Conservation (phyloP, 2,888 invertebrate genomes). For the Stictocephala bisonia region DNA sequence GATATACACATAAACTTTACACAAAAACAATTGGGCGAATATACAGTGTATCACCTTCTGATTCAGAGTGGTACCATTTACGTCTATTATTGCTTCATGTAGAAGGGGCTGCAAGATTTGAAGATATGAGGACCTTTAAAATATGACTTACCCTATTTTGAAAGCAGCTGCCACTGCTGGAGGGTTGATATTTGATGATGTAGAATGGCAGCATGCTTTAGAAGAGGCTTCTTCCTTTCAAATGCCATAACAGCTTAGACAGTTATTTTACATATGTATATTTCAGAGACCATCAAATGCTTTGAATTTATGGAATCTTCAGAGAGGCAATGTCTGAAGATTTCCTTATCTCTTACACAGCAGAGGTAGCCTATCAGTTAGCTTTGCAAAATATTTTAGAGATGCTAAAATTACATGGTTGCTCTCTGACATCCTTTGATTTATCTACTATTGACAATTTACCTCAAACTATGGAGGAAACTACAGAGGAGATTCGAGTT, state of each 20-base stretch:
- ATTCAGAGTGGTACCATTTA: constrained; percentile 24
- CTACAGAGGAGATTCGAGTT: neutral
- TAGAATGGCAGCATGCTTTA: constrained; percentile 57
- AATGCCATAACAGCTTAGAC: constrained; percentile 59
- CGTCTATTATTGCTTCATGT: constrained; percentile 56
- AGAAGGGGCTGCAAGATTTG: constrained; percentile 57
- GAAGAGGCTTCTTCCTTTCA: constrained; percentile 55
- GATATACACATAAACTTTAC: neutral
- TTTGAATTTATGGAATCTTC: constrained; percentile 57
- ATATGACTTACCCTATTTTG: constrained; percentile 58
- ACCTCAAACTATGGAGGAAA: constrained; percentile 44
- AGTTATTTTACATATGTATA: constrained; percentile 59
- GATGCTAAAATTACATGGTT: neutral
- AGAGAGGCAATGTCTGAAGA: constrained; percentile 54
- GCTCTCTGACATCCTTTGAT: neutral
- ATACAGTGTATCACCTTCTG: neutral
- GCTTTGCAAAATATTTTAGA: too few relatives aligned
- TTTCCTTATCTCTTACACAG: neutral
- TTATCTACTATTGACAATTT: neutral
- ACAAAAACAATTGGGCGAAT: neutral
- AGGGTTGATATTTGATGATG: constrained; percentile 60
- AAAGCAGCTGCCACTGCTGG: constrained; percentile 57
- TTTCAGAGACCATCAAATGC: constrained; percentile 56
- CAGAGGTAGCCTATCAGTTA: neutral
- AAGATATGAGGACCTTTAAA: constrained; percentile 59